Conservation (phyloP, 92 coral and sea anemone genomes). For the Zoanthus sansibaricus region DNA sequence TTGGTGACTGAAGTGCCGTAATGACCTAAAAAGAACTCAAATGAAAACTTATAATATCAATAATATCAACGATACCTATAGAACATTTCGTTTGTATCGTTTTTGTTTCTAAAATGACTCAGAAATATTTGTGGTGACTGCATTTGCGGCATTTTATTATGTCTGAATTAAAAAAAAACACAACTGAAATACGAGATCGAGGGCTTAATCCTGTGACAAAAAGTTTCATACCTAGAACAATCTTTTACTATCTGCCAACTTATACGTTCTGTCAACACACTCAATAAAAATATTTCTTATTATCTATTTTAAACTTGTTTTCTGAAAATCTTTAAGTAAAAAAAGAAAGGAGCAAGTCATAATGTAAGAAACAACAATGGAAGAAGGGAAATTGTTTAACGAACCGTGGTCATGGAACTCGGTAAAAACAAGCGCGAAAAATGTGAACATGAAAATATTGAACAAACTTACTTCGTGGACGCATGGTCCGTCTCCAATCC, state of each 20-base stretch:
- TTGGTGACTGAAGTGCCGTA: background rate
- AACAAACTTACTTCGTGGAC: conserved; percentile 64
- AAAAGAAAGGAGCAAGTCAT: background rate
- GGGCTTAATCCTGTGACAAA: no score
- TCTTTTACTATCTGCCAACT: background rate
- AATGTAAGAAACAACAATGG: background rate
- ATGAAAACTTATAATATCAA: no score
- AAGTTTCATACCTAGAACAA: conserved; percentile 1
- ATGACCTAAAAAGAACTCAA: background rate
- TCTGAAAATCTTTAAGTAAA: background rate
- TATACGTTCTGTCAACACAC: background rate
- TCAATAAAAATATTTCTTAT: no score
- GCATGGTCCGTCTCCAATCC: conserved; percentile 42
- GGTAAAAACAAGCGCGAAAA: background rate
- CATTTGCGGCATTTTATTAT: no score
- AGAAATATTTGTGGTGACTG: no score
- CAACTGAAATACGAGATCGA: no score
- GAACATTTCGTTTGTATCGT: no score
- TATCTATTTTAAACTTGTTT: background rate
- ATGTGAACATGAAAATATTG: background rate
- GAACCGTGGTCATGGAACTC: conserved; percentile 1
- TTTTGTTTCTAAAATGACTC: no score
- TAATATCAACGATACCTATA: no score
- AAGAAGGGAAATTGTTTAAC: background rate
- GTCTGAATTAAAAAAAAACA: no score